Conservation (phyloP, 2,113 vertebrate species). For the Hippocampus barbouri region DNA sequence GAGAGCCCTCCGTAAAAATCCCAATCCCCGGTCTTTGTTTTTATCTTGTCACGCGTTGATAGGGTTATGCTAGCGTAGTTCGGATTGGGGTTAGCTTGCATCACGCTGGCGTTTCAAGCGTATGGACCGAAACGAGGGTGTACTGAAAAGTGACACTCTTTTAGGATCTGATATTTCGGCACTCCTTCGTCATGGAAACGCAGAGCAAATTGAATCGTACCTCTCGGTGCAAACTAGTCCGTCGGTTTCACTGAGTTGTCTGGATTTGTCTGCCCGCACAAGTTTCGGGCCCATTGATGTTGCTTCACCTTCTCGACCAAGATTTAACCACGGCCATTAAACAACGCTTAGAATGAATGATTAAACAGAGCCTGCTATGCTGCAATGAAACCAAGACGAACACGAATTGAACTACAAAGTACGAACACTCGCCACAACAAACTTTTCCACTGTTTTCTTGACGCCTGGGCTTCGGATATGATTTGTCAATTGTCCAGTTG, state of each 20-base stretch:
- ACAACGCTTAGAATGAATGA: neutral
- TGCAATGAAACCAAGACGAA: neutral
- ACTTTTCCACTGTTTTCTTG: neutral
- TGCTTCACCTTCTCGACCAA: neutral
- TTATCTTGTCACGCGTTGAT: too few relatives aligned
- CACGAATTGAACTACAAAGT: neutral
- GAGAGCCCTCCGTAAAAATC: too few relatives aligned
- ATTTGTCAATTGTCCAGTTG: neutral
- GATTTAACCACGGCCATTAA: neutral
- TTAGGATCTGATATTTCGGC: neutral
- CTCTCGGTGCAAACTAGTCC: neutral
- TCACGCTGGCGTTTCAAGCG: too few relatives aligned
- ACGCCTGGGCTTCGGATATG: neutral
- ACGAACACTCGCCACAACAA: neutral
- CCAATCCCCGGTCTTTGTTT: too few relatives aligned
- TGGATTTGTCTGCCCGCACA: neutral
- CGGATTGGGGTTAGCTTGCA: too few relatives aligned
- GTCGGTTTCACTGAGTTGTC: neutral
- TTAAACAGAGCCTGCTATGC: neutral
- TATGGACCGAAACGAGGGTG: too few relatives aligned
- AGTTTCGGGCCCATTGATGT: neutral
- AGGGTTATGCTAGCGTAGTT: too few relatives aligned
- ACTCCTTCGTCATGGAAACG: neutral
- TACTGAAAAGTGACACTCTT: too few relatives aligned
- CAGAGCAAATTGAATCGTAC: neutral